Percentiles rank a stretch among this genome's conserved stretches.
Evolutionary conservation across 2,888 invertebrate species (phyloP).

Genomic region (Pachymerium ferrugineum): DNA sequence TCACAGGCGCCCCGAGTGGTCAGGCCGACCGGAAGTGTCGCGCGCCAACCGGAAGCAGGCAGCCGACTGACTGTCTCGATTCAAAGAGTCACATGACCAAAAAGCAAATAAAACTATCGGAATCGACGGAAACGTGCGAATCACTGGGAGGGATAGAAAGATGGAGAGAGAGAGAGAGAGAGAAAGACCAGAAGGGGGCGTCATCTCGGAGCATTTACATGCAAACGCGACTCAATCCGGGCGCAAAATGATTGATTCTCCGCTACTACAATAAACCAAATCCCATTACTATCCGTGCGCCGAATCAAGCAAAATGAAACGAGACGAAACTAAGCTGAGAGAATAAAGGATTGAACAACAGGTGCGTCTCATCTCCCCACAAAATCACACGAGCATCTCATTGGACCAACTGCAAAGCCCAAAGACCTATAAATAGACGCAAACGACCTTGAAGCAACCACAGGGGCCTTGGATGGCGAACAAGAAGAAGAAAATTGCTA

Average conservation of each 20-base stretch:
- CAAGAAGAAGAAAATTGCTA: not conserved
- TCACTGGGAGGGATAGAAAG: not conserved
- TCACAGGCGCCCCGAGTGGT: conserved; percentile 20
- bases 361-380: conserved; percentile 27
- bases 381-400: conserved; percentile 27
- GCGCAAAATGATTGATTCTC: conserved; percentile 27
- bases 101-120: conserved; percentile 11
- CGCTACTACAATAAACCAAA: conserved; percentile 21
- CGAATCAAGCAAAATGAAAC: conserved; percentile 16
- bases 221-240: conserved; percentile 25
- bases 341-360: conserved; percentile 27
- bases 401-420: conserved; percentile 25
- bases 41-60: conserved; percentile 16
- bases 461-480: conserved; percentile 15
- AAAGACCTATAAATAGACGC: conserved; percentile 27
- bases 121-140: not conserved
- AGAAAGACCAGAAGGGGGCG: too few species aligned
- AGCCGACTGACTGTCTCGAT: conserved; percentile 21
- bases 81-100: not conserved
- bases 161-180: too few species aligned
- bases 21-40: conserved; percentile 27
- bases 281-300: conserved; percentile 21
- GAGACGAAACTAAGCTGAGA: conserved; percentile 27
- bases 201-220: conserved; percentile 4
- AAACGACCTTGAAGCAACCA: conserved; percentile 27